These are phyloP conservation scores for Melospiza melodia DNA, from an alignment of 2,113 vertebrate species.

Conservation along the genomic window DNA sequence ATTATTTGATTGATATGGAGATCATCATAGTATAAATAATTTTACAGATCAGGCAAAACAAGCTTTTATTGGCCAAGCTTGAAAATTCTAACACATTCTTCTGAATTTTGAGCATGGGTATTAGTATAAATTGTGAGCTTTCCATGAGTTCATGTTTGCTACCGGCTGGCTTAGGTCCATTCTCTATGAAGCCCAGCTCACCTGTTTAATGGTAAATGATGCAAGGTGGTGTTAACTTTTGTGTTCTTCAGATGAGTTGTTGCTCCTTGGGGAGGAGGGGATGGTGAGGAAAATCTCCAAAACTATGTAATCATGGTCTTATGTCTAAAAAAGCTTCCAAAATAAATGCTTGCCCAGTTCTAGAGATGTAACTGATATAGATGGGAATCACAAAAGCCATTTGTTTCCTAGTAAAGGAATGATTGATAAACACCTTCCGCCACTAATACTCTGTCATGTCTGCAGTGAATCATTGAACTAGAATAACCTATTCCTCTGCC, in stretches of 20 bases:
- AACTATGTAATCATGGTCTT: neutral
- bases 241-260: neutral
- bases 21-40: neutral
- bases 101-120: neutral
- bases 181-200: neutral
- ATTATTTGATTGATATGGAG: neutral
- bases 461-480: neutral
- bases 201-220: neutral
- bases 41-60: neutral
- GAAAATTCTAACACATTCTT: neutral
- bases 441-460: neutral
- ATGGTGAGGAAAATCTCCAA: fast-evolving
- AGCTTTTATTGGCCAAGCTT: neutral
- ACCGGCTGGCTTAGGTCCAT: neutral
- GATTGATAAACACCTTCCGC: neutral
- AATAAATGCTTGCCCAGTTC: neutral
- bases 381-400: neutral
- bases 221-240: neutral
- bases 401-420: neutral
- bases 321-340: neutral
- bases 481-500: neutral
- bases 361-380: neutral
- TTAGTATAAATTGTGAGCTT: neutral
- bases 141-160: neutral
- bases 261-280: neutral